phyloP scores from a whole-genome alignment of 2,888 invertebrate genomes.

The Tryphoninae sp. region DNA sequence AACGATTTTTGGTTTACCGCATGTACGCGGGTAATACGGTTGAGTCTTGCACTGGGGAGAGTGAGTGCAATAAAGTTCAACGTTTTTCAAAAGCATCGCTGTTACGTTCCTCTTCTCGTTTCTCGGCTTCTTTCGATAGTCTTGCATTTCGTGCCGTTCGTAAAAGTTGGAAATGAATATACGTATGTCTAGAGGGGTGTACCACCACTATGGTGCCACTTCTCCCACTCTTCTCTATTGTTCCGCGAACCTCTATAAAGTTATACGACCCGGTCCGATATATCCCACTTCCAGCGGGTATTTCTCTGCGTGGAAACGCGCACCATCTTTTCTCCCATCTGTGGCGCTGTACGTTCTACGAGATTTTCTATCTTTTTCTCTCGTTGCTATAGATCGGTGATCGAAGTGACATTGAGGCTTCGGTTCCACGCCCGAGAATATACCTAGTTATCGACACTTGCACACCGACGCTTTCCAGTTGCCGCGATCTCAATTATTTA shows the following conservation, averaged over 20 bases:
- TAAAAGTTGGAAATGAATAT: neutral
- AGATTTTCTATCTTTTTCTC: neutral
- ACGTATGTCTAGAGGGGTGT: neutral
- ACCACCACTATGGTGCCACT: neutral
- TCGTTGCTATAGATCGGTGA: neutral
- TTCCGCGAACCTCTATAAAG: conserved; percentile 64
- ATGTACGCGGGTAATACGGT: conserved; percentile 49
- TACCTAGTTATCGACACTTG: neutral
- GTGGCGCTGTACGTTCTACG: neutral
- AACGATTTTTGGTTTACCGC: conserved; percentile 67
- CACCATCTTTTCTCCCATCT: neutral
- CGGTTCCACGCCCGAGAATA: neutral
- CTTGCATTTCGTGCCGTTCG: conserved; percentile 10
- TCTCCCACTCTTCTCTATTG: conserved; percentile 39
- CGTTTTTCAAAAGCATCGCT: conserved; percentile 59
- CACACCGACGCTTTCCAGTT: neutral
- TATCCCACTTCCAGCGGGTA: conserved; percentile 12
- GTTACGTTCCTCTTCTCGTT: conserved; percentile 21
- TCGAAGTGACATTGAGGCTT: neutral
- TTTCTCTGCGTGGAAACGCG: conserved; percentile 6
- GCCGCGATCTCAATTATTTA: neutral
- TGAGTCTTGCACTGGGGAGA: neutral
- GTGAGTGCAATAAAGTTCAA: conserved; percentile 62
- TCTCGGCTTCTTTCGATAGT: neutral
- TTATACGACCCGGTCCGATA: conserved; percentile 62